These are phyloP conservation scores for Orgyia antiqua DNA, from an alignment of 2,888 invertebrate species.

Conservation along the genomic window DNA sequence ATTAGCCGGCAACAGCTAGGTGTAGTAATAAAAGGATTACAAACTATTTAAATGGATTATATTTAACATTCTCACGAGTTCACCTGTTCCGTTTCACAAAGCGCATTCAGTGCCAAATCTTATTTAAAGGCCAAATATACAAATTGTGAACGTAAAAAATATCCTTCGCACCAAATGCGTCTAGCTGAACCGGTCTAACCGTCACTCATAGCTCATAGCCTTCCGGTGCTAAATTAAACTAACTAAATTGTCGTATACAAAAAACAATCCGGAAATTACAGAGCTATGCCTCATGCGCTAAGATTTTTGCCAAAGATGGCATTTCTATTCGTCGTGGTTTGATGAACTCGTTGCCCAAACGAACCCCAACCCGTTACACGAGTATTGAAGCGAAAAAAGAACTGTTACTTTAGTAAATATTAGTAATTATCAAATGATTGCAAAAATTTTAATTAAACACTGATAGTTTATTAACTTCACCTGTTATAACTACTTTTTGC, in stretches of 20 bases:
- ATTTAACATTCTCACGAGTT: conserved; percentile 23
- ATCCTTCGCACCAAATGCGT: conserved; percentile 42
- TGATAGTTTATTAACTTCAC: too few species aligned
- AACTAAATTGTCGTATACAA: conserved; percentile 44
- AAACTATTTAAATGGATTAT: background rate
- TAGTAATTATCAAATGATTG: conserved; percentile 2
- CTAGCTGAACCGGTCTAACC: conserved; percentile 49
- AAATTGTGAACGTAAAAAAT: conserved; percentile 46
- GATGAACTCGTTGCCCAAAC: conserved; percentile 11
- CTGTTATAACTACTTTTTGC: too few species aligned
- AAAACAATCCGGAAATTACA: conserved; percentile 53
- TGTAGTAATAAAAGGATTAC: too few species aligned
- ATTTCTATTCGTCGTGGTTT: conserved; percentile 18
- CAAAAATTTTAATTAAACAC: conserved; percentile 1
- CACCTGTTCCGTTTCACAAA: conserved; percentile 30
- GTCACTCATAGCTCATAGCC: conserved; percentile 43
- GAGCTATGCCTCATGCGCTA: conserved; percentile 32
- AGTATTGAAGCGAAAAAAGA: conserved; percentile 15
- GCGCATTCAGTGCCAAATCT: conserved; percentile 32
- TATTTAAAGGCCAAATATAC: conserved; percentile 36
- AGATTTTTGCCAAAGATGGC: conserved; percentile 14
- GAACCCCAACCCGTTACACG: conserved; percentile 11
- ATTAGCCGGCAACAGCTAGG: too few species aligned
- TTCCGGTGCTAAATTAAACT: conserved; percentile 49
- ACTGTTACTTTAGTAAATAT: conserved; percentile 8